These are phyloP conservation scores for Bergia sp. DNA, from an alignment of 92 coral and sea anemone genomes.

Conservation along the genomic window DNA sequence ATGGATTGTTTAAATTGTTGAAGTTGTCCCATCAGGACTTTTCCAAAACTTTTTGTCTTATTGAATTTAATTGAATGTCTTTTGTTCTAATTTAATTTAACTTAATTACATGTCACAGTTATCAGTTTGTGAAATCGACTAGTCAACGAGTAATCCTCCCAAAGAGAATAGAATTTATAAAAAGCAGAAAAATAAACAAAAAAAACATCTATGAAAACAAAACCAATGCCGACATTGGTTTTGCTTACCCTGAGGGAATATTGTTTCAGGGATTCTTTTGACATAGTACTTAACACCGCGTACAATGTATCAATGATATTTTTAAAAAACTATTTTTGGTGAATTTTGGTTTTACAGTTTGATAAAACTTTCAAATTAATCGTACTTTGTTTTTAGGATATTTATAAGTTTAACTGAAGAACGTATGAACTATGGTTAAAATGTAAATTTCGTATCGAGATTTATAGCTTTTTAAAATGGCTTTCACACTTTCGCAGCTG, in stretches of 20 bases:
- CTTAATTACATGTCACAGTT: not conserved
- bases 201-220: slow-evolving; percentile 13
- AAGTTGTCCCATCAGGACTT: not conserved
- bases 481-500: slow-evolving; percentile 23
- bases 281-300: not conserved
- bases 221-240: slow-evolving; percentile 4
- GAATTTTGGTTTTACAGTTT: not conserved
- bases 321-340: not conserved
- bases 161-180: not conserved
- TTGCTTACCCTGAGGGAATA: slow-evolving; percentile 11
- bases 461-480: slow-evolving; percentile 1
- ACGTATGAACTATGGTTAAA: not conserved
- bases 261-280: slow-evolving; percentile 5
- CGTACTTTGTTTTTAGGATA: not conserved
- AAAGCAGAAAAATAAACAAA: slow-evolving; percentile 6
- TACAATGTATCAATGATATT: not conserved
- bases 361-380: not conserved
- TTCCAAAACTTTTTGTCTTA: slow-evolving; percentile 11
- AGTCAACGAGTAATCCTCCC: not conserved
- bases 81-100: not conserved
- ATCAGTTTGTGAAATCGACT: slow-evolving; percentile 14
- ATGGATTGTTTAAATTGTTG: not conserved
- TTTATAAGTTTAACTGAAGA: not conserved
- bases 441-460: not conserved
- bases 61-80: slow-evolving; percentile 28